Evolutionary conservation across 2,888 invertebrate genomes (phyloP), one percentile per base, ranked within the genome.

Genomic region (Unio delphinus): DNA sequence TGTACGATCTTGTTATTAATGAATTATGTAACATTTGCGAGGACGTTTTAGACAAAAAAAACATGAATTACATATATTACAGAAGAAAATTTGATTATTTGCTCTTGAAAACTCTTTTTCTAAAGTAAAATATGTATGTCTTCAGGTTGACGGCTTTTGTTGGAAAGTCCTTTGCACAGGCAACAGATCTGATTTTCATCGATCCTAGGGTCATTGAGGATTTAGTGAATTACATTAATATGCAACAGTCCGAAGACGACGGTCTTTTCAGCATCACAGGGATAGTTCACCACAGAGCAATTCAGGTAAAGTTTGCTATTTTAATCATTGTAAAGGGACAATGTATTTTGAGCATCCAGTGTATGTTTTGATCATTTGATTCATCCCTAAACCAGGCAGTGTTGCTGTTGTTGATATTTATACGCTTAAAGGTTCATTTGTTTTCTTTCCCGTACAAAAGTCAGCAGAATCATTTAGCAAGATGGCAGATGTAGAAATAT

Each of bases 101-200:
- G 3, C 1, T 45, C 15, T 15, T 45, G 23, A 23, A 45, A 45
- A 45, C 45, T 45, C 34, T 7, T 34, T 0, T 8, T 23, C 34
- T 30, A 34, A 8, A 34, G 7, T 34, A 7, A 7, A 34, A 34
- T 0, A 11, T 45, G 20, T 18, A 18, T 34, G 26, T 7, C 20
- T 74, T 7, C 83, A 94, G 95, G 95, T 90, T 96, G 71, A 96
- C 96, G 4, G 95, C 96, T 0, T 96, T 96, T 88, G 95, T 95
- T 1, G 92, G 94, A 2, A 93, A 94, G 79, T 93, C 95, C 0
- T 95, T 96, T 89, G 92, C 92, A 64, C 94, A 94, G 88, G 76
- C 75, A 17, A 64, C 59, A 17, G 66, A 76, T 6, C 94, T 93
- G 84, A 94, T 95, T 28, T 92, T 92, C 76, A 91, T 96, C 23